A percentile compares a stretch with the other conserved stretches of the same genome.
Conservation (phyloP, 1,140 invertebrate genomes). For the Lasaia peninsularis region DNA sequence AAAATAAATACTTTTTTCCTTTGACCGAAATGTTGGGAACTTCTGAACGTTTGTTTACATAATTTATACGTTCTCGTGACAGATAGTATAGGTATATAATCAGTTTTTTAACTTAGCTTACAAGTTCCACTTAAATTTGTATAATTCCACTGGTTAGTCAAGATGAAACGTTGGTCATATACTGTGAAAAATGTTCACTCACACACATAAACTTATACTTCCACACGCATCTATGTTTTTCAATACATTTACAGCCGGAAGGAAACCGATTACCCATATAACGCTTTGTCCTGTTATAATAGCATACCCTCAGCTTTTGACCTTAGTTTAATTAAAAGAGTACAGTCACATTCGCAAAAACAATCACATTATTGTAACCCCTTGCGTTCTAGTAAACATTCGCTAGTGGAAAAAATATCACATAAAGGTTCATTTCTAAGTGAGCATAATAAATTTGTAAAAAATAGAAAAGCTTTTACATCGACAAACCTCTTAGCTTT, state of each 20-base stretch:
- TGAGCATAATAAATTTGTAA: not conserved
- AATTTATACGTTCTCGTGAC: too few relatives aligned
- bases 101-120: too few relatives aligned
- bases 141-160: too few relatives aligned
- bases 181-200: not conserved
- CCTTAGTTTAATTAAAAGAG: not conserved
- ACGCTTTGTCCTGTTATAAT: slow-evolving; percentile 22
- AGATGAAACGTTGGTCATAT: too few relatives aligned
- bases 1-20: too few relatives aligned
- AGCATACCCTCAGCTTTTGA: slow-evolving; percentile 19
- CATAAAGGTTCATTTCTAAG: not conserved
- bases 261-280: slow-evolving; percentile 29
- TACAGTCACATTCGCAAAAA: slow-evolving; percentile 3
- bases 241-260: slow-evolving; percentile 35
- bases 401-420: slow-evolving; percentile 2
- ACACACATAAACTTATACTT: slow-evolving; percentile 17
- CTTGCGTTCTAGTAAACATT: not conserved
- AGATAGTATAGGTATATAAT: too few relatives aligned
- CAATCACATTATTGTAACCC: not conserved
- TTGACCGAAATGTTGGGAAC: too few relatives aligned
- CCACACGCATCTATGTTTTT: slow-evolving; percentile 25
- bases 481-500: not conserved
- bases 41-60: too few relatives aligned
- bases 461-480: not conserved
- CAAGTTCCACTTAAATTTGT: too few relatives aligned